phyloP scores from a whole-genome alignment of 2,888 invertebrate species.

The Limnephilus marmoratus region DNA sequence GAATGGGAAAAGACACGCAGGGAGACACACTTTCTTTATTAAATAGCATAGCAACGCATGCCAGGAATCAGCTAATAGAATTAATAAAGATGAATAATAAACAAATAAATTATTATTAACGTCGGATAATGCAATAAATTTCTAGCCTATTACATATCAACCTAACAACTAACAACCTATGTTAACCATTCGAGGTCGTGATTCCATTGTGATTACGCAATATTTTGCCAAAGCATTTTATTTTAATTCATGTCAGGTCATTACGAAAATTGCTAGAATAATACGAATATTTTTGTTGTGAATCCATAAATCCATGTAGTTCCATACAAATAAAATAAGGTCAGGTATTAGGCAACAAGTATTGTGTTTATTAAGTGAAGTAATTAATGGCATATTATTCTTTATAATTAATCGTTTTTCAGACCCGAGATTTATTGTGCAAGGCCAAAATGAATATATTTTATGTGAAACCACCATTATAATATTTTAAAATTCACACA shows the following conservation, averaged over 20 bases:
- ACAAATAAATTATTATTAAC: not conserved
- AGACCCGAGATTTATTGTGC: not conserved
- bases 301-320: not conserved
- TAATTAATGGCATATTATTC: not conserved
- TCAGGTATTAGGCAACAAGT: not conserved
- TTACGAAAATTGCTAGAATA: not conserved
- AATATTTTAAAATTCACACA: not conserved
- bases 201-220: not conserved
- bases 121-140: not conserved
- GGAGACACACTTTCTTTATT: no score
- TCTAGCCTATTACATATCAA: not conserved
- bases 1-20: no score
- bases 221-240: not conserved
- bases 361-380: not conserved
- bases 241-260: not conserved
- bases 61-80: no score
- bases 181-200: not conserved
- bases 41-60: no score
- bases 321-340: not conserved
- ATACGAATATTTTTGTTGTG: not conserved
- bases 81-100: no score
- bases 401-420: not conserved
- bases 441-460: not conserved
- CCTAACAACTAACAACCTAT: not conserved
- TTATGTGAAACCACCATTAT: not conserved